Conservation (phyloP, 2,797 vertebrate genomes). For the Acridotheres tristis region DNA sequence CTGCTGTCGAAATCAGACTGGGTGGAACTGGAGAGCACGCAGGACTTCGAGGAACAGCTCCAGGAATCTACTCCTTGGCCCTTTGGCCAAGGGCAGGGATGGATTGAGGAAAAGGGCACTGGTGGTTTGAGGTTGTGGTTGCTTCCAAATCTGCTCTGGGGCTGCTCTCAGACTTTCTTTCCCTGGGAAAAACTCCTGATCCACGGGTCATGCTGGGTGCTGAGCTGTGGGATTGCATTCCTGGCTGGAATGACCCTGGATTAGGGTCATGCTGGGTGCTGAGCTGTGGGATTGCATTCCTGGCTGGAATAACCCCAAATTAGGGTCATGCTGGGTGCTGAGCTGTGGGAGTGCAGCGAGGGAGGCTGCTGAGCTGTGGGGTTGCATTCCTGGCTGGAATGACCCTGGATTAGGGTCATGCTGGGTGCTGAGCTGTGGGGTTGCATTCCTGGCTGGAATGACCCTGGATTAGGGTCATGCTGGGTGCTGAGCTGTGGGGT, state of each 20-base stretch:
- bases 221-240: background rate
- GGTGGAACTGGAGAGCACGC: background rate
- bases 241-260: background rate
- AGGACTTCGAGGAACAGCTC: constrained; percentile 7
- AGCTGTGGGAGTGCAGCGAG: no score
- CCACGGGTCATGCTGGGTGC: background rate
- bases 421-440: background rate
- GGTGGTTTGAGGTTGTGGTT: background rate
- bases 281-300: background rate
- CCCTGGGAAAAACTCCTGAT: background rate
- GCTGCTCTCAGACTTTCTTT: background rate
- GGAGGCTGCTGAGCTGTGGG: background rate
- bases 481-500: background rate
- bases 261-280: background rate
- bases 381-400: background rate
- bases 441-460: background rate
- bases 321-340: no score
- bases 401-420: background rate
- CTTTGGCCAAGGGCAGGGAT: background rate
- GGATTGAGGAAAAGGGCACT: background rate
- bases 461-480: background rate
- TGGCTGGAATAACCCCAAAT: background rate
- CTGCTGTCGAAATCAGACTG: background rate
- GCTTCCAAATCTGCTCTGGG: background rate
- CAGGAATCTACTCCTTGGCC: background rate